Percentiles rank a stretch among this genome's conserved stretches.
These are phyloP conservation scores for Sebastes flavidus DNA, from an alignment of 2,797 vertebrate species.

Conservation along the genomic window DNA sequence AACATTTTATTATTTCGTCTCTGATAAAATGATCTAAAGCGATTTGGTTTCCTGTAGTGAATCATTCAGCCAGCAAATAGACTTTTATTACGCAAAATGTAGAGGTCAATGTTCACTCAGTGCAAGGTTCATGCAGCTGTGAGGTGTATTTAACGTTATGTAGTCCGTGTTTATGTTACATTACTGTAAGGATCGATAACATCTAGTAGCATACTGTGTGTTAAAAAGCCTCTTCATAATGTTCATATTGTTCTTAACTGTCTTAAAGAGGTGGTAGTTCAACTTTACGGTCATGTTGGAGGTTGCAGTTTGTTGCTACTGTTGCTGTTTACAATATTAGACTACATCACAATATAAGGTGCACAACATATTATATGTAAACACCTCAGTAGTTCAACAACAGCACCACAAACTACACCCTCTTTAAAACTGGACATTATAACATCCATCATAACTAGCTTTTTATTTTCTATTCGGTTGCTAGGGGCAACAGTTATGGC, in stretches of 20 bases:
- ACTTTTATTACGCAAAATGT: neutral
- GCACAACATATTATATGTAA: accelerated
- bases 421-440: neutral
- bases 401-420: neutral
- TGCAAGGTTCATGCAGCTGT: neutral
- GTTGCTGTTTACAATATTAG: neutral
- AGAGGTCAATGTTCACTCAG: neutral
- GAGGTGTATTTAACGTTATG: too few species aligned
- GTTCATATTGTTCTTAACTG: neutral
- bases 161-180: too few species aligned
- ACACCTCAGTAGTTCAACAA: neutral
- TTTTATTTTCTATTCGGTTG: too few species aligned
- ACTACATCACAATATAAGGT: neutral
- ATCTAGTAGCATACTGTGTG: neutral
- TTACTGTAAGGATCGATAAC: accelerated
- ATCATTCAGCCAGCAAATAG: too few species aligned
- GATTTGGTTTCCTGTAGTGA: neutral
- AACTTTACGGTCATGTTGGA: neutral
- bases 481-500: too few species aligned
- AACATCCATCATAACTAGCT: neutral
- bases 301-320: neutral
- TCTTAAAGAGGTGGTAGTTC: neutral
- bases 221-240: neutral
- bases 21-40: neutral
- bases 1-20: neutral